Evolutionary conservation across 2,797 vertebrate species (phyloP), one percentile per base, ranked within the genome.

Genomic region (Sebastes taczanowskii): DNA sequence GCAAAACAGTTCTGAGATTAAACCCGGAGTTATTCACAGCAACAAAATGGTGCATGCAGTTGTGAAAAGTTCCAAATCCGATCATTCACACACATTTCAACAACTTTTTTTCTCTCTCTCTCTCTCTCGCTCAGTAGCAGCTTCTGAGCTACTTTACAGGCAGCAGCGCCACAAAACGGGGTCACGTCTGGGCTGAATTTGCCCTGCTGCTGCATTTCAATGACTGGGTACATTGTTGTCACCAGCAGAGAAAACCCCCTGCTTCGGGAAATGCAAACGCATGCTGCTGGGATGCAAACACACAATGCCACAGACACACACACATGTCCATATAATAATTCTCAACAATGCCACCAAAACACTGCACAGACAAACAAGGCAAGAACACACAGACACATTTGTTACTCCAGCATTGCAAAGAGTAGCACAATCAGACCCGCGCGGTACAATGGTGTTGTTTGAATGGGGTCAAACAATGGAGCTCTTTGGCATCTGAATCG

Each of bases 401-500:
- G 85, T 89, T 78, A 77, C 86, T 79, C 60, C 14, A 1, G 35
- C 77, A n/a, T 35, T 49, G 89, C 86, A 77, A 75, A 83, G 77
- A 81, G 77, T 8, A 76, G 82, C 86, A 90, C 91, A 92, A 90
- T 92, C 81, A 84, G 91, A 90, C 79, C 84, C 53, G 65, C 86
- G 80, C 11, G 27, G 91, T 88, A 95, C 94, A 94, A 94, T 94
- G 81, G 89, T 34, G 71, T 77, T 75, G 87, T 87, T 91, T 93
- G 87, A 95, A 94, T 92, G 89, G 84, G 88, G 78, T 89, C 87
- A 92, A 93, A 94, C 94, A 95, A 95, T 93, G 76, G 84, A 62
- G 78, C 91, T 92, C 91, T 93, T 90, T 92, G 88, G 89, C 87
- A 81, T 93, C 82, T 91, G 85, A 92, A 91, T 87, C 69, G 20